Evolutionary conservation across 1,140 invertebrate species (phyloP), one percentile per base, ranked within the genome.

Genomic region (Drosophila tristis): DNA sequence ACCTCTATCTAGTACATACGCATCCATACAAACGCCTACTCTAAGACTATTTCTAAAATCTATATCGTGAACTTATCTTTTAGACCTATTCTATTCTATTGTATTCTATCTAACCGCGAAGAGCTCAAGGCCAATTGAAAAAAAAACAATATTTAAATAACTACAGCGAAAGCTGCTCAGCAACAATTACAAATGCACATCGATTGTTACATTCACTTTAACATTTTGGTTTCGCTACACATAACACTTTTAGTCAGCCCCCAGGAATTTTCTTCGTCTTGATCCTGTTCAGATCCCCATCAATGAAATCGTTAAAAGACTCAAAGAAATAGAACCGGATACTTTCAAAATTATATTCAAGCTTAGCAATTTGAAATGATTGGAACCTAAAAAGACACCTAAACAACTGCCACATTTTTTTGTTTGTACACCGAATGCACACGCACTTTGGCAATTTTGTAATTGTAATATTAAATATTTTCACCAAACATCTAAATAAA

Each of bases 201-300:
- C 35, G 35, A 39, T 39, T 39, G 11, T 39, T 13, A 5, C 11
- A 39, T 39, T 39, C 35, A 13, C 48, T 48, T 42, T 16, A 44
- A 67, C 29, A 31, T 54, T 26, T 47, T 53, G 68, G 47, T 54
- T 48, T 9, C 5, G 39, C 43, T 45, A 39, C 35, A 39, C 35
- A 39, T 4, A 4, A 13, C 35, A 39, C 35, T 39, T 62, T 43
- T 64, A 15, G 43, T 48, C 23, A 29, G 47, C 72, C 23, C 84
- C 78, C 74, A 81, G 65, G 82, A 82, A 75, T 78, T 87, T 89
- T 87, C 78, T 60, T 76, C 58, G 73, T 84, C 80, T 68, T 54
- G 35, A 39, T 39, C 35, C 35, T 39, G 48, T 45, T 39, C 11
- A 80, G 26, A 74, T 58, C 35, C 57, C 68, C 31, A 11, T 29